These are phyloP conservation scores for Huso huso DNA, from an alignment of 2,797 vertebrate genomes.

Conservation along the genomic window DNA sequence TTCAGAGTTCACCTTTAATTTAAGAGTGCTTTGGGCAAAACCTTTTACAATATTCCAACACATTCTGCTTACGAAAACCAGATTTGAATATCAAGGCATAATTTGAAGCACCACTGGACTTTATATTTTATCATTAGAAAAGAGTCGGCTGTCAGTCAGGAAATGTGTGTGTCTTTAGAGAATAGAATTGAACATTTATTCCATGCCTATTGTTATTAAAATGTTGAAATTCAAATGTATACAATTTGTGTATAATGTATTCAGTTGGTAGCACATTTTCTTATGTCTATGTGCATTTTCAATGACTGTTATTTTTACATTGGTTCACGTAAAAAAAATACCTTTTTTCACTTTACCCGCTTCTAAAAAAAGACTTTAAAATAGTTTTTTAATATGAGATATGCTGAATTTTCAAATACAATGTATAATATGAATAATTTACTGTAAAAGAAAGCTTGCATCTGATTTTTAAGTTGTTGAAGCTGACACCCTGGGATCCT, in stretches of 20 bases:
- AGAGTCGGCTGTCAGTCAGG: not conserved
- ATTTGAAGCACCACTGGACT: not conserved
- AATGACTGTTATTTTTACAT: not conserved
- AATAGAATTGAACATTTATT: not conserved
- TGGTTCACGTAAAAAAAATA: too few relatives aligned
- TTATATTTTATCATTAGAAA: not conserved
- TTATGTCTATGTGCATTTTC: not conserved
- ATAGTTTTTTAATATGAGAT: too few relatives aligned
- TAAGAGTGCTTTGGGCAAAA: conserved; percentile 2
- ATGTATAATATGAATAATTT: too few relatives aligned
- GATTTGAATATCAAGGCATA: not conserved
- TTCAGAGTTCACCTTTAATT: not conserved
- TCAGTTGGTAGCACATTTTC: too few relatives aligned
- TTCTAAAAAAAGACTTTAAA: too few relatives aligned
- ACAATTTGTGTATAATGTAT: too few relatives aligned
- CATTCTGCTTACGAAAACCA: not conserved
- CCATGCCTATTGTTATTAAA: not conserved
- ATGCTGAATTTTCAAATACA: too few relatives aligned
- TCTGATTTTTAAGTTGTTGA: too few relatives aligned
- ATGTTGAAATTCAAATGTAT: not conserved
- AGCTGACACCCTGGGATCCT: too few relatives aligned
- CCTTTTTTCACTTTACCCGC: too few relatives aligned
- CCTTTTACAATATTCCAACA: not conserved
- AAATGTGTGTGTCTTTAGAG: not conserved
- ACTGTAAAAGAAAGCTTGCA: too few relatives aligned